Base-by-base conservation (phyloP, 1,140 invertebrate genomes). In the Zaprionus camerounensis region DNA sequence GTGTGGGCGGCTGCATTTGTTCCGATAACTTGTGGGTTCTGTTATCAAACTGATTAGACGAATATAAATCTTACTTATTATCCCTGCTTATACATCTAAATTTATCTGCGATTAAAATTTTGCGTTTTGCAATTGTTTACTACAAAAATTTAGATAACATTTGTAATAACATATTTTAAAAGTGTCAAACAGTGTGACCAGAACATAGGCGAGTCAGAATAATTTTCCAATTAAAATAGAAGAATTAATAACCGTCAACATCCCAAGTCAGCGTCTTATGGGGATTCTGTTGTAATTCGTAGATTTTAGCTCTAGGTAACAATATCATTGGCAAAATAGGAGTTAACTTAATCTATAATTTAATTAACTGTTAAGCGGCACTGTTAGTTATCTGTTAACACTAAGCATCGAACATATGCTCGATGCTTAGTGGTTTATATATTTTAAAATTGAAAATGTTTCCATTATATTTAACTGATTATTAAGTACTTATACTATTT, bases 171-270 rank as follows among this genome's bases (percentile, higher is more conserved):
- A 70, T 57, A 38, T 41, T 38, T 62, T 38, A 28, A 46, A 70
- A 58, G 13, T 71, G 51, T 38, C 66, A 57, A 17, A 38, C 67
- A 75, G 66, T 70, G 67, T 70, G 38, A 70, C 67, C 67, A 4
- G 13, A 22, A 51, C 49, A 59, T 53, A 11, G 31, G 38, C 31
- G 4, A 12, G 17, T 24, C 24, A 17, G n/a, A 17, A 44, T 0
- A 17, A 9, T n/a, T 17, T 2, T 44, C n/a, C n/a, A 44, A 17
- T 17, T 17, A 9, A n/a, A 44, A 9, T 17, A 7, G 6, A n/a
- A 17, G 28, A 6, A 17, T 17, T 7, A n/a, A 3, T 6, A 44
- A 44, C 17, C 2, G n/a, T 17, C 2, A 17, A 44, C 15, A n/a
- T 44, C 41, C 15, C n/a, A 44, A 9, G 7, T 7, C 41, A 44